phyloP scores from a whole-genome alignment of 30 jellyfish, hydroid and myxozoan genomes.

The Turritopsis rubra region DNA sequence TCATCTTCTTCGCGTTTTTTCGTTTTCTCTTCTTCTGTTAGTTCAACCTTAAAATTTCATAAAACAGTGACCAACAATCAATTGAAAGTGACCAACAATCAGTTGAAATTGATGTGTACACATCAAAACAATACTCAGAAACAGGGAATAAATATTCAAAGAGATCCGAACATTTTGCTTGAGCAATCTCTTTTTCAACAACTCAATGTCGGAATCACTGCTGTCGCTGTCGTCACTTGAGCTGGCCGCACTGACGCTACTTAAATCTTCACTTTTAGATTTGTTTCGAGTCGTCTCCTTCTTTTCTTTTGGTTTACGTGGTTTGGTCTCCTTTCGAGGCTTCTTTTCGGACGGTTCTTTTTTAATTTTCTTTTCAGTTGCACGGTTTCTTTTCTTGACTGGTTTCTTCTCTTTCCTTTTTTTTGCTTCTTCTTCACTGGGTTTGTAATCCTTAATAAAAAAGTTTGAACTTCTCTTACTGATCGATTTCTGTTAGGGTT shows the following conservation, averaged over 20 bases:
- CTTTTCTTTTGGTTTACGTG: conserved; percentile 13
- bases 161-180: conserved; percentile 19
- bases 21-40: conserved; percentile 44
- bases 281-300: not conserved
- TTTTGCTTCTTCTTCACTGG: not conserved
- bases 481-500: too few relatives aligned
- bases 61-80: not conserved
- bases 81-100: not conserved
- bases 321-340: conserved; percentile 26
- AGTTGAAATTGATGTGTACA: not conserved
- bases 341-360: conserved; percentile 19
- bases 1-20: conserved; percentile 42
- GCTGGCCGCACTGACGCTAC: conserved; percentile 30
- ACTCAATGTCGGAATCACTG: conserved; percentile 30
- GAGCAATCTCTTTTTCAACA: conserved; percentile 18
- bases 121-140: not conserved
- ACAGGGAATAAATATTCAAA: not conserved
- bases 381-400: not conserved
- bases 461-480: too few relatives aligned
- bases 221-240: conserved; percentile 22
- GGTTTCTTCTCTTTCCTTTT: conserved; percentile 4
- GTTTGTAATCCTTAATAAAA: conserved; percentile 18
- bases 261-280: conserved; percentile 7
- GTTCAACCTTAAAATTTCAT: conserved; percentile 15
- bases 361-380: conserved; percentile 7